phyloP scores from a whole-genome alignment of 2,888 invertebrate genomes.

The Phoenoteleia sp. region DNA sequence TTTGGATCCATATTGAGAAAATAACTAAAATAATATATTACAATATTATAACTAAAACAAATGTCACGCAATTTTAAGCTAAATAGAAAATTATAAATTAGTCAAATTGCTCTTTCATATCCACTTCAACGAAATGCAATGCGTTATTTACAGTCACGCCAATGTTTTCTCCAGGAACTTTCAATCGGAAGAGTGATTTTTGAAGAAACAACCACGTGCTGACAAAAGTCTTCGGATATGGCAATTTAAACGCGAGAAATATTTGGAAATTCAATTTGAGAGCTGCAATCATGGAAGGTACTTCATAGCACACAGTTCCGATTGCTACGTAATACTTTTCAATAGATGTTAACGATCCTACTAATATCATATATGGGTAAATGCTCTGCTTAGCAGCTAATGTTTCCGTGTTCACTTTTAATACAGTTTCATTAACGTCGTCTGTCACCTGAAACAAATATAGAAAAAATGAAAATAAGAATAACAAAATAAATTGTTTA shows the following conservation, averaged over 20 bases:
- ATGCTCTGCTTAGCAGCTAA: not conserved
- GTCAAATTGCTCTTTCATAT: not conserved
- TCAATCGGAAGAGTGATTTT: not conserved
- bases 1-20: conserved; percentile 21
- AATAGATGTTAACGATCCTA: not conserved
- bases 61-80: not conserved
- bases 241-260: not conserved
- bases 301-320: conserved; percentile 3
- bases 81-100: not conserved
- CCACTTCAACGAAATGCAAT: conserved; percentile 8
- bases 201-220: conserved; percentile 11
- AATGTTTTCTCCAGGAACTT: not conserved
- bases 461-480: not conserved
- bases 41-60: not conserved
- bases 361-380: not conserved
- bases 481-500: no score
- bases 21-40: not conserved
- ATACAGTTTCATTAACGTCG: not conserved
- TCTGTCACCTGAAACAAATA: conserved; percentile 1
- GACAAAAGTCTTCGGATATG: not conserved
- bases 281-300: not conserved
- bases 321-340: not conserved
- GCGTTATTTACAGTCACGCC: conserved; percentile 17
- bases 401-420: not conserved
- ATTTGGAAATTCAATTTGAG: not conserved